Base-by-base conservation (phyloP, 2,888 invertebrate genomes). In the Rutpela maculata region DNA sequence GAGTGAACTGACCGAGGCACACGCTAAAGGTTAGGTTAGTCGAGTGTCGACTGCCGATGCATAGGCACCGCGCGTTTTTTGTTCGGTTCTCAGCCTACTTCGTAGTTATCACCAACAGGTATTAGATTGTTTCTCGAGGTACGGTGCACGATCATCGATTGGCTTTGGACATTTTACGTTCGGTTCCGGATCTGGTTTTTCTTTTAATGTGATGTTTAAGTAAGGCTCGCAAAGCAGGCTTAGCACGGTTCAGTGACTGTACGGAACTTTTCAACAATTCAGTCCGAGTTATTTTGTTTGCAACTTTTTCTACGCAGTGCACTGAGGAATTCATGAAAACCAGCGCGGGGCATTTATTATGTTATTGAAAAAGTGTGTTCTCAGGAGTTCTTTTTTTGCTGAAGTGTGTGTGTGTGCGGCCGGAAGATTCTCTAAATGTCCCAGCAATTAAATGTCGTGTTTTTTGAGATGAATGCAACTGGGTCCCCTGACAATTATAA, bases 1-100 rank as follows among this genome's bases (percentile, higher is more conserved):
- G 85, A 86, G 87, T 86, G 87, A 87, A 87, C 87, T 88, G 87
- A 88, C 87, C 86, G 85, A 85, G 82, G 85, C 80, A 84, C 81
- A 80, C 84, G 83, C 67, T 80, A 85, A 85, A 88, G 86, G 87
- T 87, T 86, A 87, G 84, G 78, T 84, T 86, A 88, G 88, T 88
- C 86, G 88, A 87, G 87, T 83, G 80, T 78, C 84, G 85, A 85
- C 85, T 76, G 80, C 73, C 73, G 78, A 68, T 22, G 17, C 35
- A 73, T 60, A 38, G 72, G 60, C 62, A 72, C 22, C 63, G 73
- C 74, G 74, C 15, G 73, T 67, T 59, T 55, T 55, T 78, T 77
- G 75, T 78, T 76, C 70, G 71, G 56, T 63, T 80, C 73, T 67
- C 78, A 76, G 73, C 74, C 78, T 50, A 75, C 69, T 80, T 78